A percentile compares a stretch with the other conserved stretches of the same genome.
These are phyloP conservation scores for Lytechinus pictus DNA, from an alignment of 35 echinoderm and acorn worm genomes.

Conservation along the genomic window DNA sequence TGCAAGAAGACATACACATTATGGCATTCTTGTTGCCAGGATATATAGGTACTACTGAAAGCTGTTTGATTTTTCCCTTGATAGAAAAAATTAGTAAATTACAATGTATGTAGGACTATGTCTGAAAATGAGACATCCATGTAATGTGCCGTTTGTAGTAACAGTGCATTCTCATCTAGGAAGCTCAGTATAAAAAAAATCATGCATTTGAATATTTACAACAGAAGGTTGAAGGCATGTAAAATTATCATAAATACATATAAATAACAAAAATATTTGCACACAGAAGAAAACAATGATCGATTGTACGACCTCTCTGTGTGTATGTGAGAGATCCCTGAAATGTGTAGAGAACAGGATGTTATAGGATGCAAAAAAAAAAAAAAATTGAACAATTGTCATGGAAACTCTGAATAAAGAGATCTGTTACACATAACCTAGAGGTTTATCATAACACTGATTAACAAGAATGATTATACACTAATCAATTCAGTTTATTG, in stretches of 20 bases:
- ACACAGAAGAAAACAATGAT: not conserved
- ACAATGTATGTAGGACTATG: no score
- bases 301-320: not conserved
- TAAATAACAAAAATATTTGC: not conserved
- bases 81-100: no score
- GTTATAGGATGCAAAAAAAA: not conserved
- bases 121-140: not conserved
- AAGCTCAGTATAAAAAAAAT: not conserved
- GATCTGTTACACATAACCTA: not conserved
- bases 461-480: no score
- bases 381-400: not conserved
- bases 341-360: not conserved
- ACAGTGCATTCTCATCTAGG: not conserved
- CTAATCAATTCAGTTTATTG: no score
- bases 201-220: conserved; percentile 4
- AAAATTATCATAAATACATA: not conserved
- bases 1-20: not conserved
- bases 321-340: not conserved
- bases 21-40: not conserved
- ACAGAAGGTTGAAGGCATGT: not conserved
- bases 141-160: not conserved
- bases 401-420: not conserved
- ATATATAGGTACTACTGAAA: no score
- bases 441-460: no score
- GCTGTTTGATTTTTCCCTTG: no score